These are phyloP conservation scores for Hypercompe scribonia DNA, from an alignment of 2,888 invertebrate genomes.

Conservation along the genomic window DNA sequence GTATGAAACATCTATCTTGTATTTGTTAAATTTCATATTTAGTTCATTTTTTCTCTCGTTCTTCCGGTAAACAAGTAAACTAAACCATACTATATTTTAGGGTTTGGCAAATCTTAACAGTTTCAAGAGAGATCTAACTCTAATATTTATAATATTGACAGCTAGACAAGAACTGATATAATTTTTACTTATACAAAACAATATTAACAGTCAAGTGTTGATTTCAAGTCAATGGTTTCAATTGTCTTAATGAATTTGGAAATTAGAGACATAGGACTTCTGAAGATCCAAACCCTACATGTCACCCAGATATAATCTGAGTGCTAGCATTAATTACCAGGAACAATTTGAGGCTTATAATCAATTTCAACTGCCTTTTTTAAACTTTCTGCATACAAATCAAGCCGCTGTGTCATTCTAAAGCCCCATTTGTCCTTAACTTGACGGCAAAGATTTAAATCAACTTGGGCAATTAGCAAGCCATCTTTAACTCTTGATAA, in stretches of 20 bases:
- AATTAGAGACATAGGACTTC: too few species aligned
- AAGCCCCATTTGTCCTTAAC: slow-evolving; percentile 98
- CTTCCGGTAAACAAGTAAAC: background rate
- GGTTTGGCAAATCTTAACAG: background rate
- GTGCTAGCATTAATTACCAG: slow-evolving; percentile 29
- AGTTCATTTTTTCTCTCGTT: background rate
- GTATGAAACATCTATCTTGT: too few species aligned
- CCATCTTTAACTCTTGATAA: slow-evolving; percentile 94
- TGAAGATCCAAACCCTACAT: background rate
- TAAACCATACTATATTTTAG: too few species aligned
- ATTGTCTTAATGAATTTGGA: too few species aligned
- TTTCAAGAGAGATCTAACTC: background rate
- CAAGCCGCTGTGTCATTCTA: slow-evolving; percentile 97
- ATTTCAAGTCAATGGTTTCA: background rate
- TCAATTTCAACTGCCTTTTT: slow-evolving; percentile 68
- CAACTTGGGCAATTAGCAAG: slow-evolving; percentile 94
- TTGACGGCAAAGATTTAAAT: slow-evolving; percentile 98
- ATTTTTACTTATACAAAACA: background rate
- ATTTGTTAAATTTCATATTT: background rate
- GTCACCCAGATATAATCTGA: background rate
- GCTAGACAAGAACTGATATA: background rate
- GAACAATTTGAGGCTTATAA: slow-evolving; percentile 70
- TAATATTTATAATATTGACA: background rate
- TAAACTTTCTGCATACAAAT: slow-evolving; percentile 94
- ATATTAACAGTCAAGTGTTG: background rate